These are phyloP conservation scores for Pyrrhia umbra DNA, from an alignment of 2,888 invertebrate genomes.

Conservation along the genomic window DNA sequence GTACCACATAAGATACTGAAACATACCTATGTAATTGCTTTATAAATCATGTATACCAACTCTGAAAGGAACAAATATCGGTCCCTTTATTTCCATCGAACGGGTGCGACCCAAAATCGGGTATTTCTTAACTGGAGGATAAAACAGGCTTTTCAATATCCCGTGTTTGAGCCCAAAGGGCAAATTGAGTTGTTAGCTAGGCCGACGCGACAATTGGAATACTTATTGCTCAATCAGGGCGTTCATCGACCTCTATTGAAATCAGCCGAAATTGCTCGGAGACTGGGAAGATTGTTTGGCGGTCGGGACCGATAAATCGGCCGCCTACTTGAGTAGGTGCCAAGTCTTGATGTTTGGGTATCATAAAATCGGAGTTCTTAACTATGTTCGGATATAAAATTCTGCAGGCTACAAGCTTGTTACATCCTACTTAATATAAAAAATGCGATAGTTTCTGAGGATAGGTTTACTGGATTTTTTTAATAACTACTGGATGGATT, in stretches of 20 bases:
- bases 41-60: constrained; percentile 29
- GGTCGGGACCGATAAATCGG: background rate
- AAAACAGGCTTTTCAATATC: constrained; percentile 65
- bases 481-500: too few relatives aligned
- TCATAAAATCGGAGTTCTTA: background rate
- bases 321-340: background rate
- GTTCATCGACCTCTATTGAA: constrained; percentile 37
- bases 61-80: constrained; percentile 38
- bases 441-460: too few relatives aligned
- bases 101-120: constrained; percentile 42
- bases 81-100: constrained; percentile 59
- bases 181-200: constrained; percentile 67
- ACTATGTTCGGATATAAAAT: background rate
- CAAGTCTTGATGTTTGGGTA: constrained; percentile 13
- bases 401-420: background rate
- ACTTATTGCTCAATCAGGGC: constrained; percentile 63
- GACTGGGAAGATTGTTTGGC: constrained; percentile 18
- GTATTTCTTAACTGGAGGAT: constrained; percentile 48
- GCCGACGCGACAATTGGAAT: constrained; percentile 61
- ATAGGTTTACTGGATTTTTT: too few relatives aligned
- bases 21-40: constrained; percentile 6
- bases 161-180: constrained; percentile 55
- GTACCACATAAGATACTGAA: background rate
- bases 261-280: constrained; percentile 44
- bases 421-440: too few relatives aligned